Percentiles rank a stretch among this genome's conserved stretches.
Conservation (phyloP, 1,140 invertebrate genomes). For the Drusus annulatus region DNA sequence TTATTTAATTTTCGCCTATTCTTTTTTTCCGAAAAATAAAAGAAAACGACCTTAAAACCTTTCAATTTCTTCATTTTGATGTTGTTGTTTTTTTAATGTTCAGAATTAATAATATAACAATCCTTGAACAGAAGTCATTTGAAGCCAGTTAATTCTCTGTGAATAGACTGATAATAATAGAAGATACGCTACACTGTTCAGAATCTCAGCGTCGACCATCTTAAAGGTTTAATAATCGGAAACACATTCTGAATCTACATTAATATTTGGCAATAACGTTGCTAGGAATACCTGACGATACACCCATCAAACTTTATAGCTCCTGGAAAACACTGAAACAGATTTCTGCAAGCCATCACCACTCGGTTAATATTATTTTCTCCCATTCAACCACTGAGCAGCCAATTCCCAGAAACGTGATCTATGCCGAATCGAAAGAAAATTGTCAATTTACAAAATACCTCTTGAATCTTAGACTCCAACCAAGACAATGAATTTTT, state of each 20-base stretch:
- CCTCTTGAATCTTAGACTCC: too few species aligned
- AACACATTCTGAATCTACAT: background rate
- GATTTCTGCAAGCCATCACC: constrained; percentile 4
- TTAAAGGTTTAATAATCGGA: background rate
- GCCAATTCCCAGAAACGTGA: too few species aligned
- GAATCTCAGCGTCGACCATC: background rate
- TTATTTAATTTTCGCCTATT: too few species aligned
- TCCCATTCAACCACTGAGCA: background rate
- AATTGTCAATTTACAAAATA: too few species aligned
- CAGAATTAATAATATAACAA: too few species aligned
- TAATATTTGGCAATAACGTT: background rate
- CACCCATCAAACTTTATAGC: constrained; percentile 15
- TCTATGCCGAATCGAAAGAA: too few species aligned
- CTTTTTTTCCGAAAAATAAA: too few species aligned
- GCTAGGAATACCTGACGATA: background rate
- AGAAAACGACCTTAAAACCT: too few species aligned
- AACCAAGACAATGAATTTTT: too few species aligned
- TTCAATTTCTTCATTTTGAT: too few species aligned
- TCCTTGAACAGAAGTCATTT: background rate
- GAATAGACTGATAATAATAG: background rate
- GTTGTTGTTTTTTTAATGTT: too few species aligned
- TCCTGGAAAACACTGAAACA: background rate
- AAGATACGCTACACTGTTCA: background rate
- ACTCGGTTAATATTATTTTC: constrained; percentile 5
- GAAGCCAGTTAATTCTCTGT: background rate